A percentile compares a stretch with the other conserved stretches of the same genome.
Evolutionary conservation across 2,888 invertebrate genomes (phyloP).

Genomic region (Psococerastis gibbosa): DNA sequence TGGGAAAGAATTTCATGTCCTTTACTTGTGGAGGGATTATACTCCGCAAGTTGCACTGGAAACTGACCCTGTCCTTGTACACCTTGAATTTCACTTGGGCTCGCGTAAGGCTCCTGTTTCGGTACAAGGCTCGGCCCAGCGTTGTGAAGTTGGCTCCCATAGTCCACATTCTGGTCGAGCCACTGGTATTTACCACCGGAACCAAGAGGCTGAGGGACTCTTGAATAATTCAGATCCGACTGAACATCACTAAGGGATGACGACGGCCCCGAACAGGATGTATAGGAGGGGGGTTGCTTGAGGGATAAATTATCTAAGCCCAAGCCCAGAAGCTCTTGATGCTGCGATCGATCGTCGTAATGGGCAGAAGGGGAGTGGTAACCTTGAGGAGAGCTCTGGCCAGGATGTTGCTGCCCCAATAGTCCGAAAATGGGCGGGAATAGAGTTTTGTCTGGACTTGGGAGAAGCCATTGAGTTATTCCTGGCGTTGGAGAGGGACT

Average conservation of each 20-base stretch:
- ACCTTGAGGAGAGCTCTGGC: constrained; percentile 17
- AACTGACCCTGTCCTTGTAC: constrained; percentile 17
- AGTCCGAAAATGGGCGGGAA: constrained; percentile 42
- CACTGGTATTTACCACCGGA: constrained; percentile 45
- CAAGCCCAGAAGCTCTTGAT: constrained; percentile 36
- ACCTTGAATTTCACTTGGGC: constrained; percentile 24
- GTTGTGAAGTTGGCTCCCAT: constrained; percentile 27
- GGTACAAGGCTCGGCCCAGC: constrained; percentile 44
- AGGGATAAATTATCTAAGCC: constrained; percentile 37
- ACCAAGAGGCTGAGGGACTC: constrained; percentile 29
- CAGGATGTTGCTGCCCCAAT: constrained; percentile 29
- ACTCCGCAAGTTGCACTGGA: constrained; percentile 70
- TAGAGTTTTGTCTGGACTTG: constrained; percentile 43
- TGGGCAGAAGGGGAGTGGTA: constrained; percentile 28
- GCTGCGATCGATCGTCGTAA: constrained; percentile 46
- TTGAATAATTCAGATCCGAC: constrained; percentile 34
- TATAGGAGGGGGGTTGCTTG: constrained; percentile 44
- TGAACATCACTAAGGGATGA: constrained; percentile 27
- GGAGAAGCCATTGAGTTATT: constrained; percentile 53
- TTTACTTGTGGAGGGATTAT: constrained; percentile 86
- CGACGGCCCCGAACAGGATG: constrained; percentile 29
- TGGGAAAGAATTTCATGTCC: constrained; percentile 90
- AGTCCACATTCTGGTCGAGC: constrained; percentile 35
- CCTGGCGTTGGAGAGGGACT: constrained; percentile 35
- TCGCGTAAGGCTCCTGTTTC: constrained; percentile 43